Conservation (phyloP, 2,797 vertebrate species). For the Clarias laeviceps region DNA sequence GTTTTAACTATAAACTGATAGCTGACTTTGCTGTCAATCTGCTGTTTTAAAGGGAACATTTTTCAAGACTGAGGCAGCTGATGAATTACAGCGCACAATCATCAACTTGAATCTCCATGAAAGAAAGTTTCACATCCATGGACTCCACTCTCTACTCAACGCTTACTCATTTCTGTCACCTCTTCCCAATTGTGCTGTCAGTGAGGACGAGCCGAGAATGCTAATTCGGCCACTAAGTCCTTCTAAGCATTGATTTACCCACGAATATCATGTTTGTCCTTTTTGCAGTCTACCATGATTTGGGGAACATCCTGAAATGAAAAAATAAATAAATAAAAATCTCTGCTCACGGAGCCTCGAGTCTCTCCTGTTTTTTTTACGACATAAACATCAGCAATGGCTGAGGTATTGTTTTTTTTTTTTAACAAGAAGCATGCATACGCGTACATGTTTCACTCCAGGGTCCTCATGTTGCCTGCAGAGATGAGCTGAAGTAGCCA, state of each 20-base stretch:
- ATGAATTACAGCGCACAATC: constrained; percentile 29
- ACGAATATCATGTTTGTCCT: not conserved
- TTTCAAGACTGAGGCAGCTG: constrained; percentile 34
- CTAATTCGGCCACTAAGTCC: not conserved
- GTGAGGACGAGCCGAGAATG: not conserved
- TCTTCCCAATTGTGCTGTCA: constrained; percentile 6
- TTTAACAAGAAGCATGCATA: constrained; percentile 9
- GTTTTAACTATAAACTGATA: constrained; percentile 41
- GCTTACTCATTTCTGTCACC: constrained; percentile 1
- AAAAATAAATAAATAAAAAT: no score
- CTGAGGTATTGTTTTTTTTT: constrained; percentile 34
- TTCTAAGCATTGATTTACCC: constrained; percentile 5
- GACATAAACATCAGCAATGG: constrained; percentile 8
- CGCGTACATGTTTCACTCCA: not conserved
- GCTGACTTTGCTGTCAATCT: constrained; percentile 48
- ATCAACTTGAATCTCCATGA: constrained; percentile 33
- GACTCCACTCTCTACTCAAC: not conserved
- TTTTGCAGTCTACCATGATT: no score
- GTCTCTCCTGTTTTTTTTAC: not conserved
- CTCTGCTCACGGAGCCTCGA: not conserved
- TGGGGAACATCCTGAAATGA: not conserved
- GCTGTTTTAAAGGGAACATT: constrained; percentile 17
- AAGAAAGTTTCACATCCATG: constrained; percentile 25
- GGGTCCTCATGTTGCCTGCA: constrained; percentile 22
- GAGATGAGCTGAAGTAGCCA: constrained; percentile 21